A percentile compares a stretch with the other conserved stretches of the same genome.
Evolutionary conservation across 2,113 vertebrate species (phyloP).

Genomic region (Lathamus discolor): DNA sequence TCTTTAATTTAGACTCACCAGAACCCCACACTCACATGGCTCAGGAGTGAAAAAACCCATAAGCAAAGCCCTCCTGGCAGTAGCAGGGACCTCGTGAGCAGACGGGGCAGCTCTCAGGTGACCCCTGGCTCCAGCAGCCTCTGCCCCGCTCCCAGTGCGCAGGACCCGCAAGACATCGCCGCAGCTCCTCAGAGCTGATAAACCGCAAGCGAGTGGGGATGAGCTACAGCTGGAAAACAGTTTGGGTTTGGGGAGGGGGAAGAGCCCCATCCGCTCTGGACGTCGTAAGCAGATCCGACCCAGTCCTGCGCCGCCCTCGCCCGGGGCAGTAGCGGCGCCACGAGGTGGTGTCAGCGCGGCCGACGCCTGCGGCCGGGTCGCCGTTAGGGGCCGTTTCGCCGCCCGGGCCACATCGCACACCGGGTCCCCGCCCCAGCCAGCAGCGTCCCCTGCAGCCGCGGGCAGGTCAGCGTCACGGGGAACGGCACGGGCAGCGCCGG

Average conservation of each 20-base stretch:
- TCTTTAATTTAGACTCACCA: neutral
- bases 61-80: neutral
- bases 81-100: too few species aligned
- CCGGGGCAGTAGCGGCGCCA: too few species aligned
- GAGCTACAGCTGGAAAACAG: neutral
- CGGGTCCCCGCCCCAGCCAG: too few species aligned
- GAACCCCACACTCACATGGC: neutral
- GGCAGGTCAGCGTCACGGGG: too few species aligned
- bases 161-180: neutral
- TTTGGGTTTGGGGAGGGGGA: neutral
- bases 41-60: neutral
- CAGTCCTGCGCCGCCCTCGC: too few species aligned
- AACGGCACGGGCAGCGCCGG: too few species aligned
- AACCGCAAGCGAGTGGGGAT: neutral
- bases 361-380: too few species aligned
- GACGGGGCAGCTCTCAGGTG: neutral
- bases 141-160: too few species aligned
- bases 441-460: too few species aligned
- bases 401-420: too few species aligned
- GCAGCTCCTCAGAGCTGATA: neutral
- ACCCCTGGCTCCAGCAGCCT: neutral
- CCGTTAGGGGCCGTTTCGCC: neutral
- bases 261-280: neutral
- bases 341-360: too few species aligned
- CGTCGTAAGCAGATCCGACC: too few species aligned